Percentiles rank a stretch among this genome's conserved stretches.
These are phyloP conservation scores for Lycopodina hypogea DNA, from an alignment of 37 sponge, comb jelly and placozoan species.

Conservation along the genomic window DNA sequence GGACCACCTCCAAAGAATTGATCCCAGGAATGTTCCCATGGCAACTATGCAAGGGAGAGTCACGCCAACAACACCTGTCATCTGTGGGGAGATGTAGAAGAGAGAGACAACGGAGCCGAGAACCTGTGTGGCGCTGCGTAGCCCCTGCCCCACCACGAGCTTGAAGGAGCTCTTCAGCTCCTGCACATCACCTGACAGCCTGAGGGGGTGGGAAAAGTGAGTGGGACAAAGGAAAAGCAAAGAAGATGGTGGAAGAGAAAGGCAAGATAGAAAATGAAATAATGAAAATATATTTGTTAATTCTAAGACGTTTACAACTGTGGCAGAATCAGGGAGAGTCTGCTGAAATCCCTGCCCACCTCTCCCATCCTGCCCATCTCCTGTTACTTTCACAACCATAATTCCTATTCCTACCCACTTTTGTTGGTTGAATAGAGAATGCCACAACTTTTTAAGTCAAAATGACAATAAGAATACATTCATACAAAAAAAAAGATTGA, in stretches of 20 bases:
- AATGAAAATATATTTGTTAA: too few relatives aligned
- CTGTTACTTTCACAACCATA: too few relatives aligned
- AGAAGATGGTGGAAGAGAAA: neutral
- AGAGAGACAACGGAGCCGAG: slow-evolving; percentile 82
- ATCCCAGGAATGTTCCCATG: slow-evolving; percentile 73
- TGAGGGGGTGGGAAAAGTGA: too few relatives aligned
- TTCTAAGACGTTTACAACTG: too few relatives aligned
- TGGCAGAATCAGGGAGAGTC: too few relatives aligned
- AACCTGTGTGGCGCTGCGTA: slow-evolving; percentile 69
- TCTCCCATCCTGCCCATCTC: too few relatives aligned
- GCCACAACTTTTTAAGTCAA: too few relatives aligned
- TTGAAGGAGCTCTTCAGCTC: slow-evolving; percentile 96
- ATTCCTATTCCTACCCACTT: too few relatives aligned
- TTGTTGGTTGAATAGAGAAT: too few relatives aligned
- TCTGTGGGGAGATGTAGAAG: slow-evolving; percentile 80
- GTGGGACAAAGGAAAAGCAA: neutral
- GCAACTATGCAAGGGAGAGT: slow-evolving; percentile 67
- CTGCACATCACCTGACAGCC: slow-evolving; percentile 88
- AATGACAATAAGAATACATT: too few relatives aligned
- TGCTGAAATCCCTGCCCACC: too few relatives aligned
- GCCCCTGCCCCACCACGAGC: slow-evolving; percentile 76
- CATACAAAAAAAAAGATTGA: too few relatives aligned
- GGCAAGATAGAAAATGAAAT: neutral
- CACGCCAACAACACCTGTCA: slow-evolving; percentile 70
- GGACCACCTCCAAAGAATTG: slow-evolving; percentile 71